Evolutionary conservation across 2,888 invertebrate genomes (phyloP).

Genomic region (Subacronicta megacephala): DNA sequence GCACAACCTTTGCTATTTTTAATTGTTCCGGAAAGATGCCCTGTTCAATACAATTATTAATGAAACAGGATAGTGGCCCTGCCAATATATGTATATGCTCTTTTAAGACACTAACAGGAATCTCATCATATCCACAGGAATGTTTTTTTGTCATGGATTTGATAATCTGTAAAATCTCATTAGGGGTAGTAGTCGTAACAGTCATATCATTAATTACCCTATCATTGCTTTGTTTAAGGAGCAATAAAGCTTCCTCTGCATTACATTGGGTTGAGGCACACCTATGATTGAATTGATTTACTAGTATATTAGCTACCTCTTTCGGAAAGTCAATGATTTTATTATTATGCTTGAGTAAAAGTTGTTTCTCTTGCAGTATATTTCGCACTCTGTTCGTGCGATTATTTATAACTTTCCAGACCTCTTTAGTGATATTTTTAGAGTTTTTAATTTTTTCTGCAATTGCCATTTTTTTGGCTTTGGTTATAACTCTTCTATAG

Average conservation of each 20-base stretch:
- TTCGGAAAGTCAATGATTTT: conserved; percentile 4
- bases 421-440: conserved; percentile 3
- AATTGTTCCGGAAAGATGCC: conserved; percentile 3
- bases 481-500: conserved; percentile 5
- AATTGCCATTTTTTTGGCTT: conserved; percentile 9
- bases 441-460: conserved; percentile 1
- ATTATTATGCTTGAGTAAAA: conserved; percentile 3
- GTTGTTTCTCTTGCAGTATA: neutral
- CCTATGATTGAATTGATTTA: conserved; percentile 1
- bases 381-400: conserved; percentile 1
- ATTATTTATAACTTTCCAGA: conserved; percentile 12
- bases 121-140: conserved; percentile 10
- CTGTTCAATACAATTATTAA: neutral
- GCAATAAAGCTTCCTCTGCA: neutral
- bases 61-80: neutral
- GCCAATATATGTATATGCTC: conserved; percentile 3
- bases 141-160: conserved; percentile 1
- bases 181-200: neutral
- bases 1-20: conserved; percentile 3
- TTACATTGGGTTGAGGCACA: neutral
- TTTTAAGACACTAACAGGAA: conserved; percentile 7
- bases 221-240: conserved; percentile 2
- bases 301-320: conserved; percentile 3
- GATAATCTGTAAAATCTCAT: neutral
- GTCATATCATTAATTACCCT: conserved; percentile 5